Base-by-base conservation (phyloP, 2,797 vertebrate species). In the Melanotaenia maccullochi region DNA sequence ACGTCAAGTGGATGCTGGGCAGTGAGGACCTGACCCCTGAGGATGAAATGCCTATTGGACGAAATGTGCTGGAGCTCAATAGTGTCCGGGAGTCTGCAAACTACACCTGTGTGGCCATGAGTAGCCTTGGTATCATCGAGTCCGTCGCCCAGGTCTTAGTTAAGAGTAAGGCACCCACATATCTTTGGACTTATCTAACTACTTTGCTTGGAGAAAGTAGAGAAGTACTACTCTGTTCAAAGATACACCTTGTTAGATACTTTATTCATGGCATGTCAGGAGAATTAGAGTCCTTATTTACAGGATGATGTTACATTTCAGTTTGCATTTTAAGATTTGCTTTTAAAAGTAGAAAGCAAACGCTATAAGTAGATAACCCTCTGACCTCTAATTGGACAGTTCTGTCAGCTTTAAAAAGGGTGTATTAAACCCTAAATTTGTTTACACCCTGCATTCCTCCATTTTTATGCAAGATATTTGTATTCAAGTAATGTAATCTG, bases 31-130 rank as follows among this genome's bases (percentile, higher is more conserved):
- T 99, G 91, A 99, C 97, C 0, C 96, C 97, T 0, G 97, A 99
- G 84, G 97, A 99, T 2, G 97, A 98, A 82, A 99, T 99, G 97
- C 97, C 97, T 0, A 95, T 99, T 33, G 97, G 97, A 5, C 95
- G 97, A 1, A 99, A 98, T 0, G 97, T 99, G 32, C 92, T 99
- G 74, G 97, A 99, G 81, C 95, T 99, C 87, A 98, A 97, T 0
- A 94, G 97, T 0, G 96, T 99, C 70, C 96, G 97, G 47, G 97
- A 99, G 83, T 99, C 97, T 0, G 97, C 97, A 70, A 99, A 99
- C 93, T 99, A 99, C 93, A 99, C 97, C 0, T 99, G 97, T 1
- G 96, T 99, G 91, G 97, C 97, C 89, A 98, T 99, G 97, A 99
- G 97, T 87, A 99, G 97, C 75, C 94, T 99, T 92, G 97, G 97